A percentile compares a stretch with the other conserved stretches of the same genome.
These are phyloP conservation scores for Drosophila trichaetosa DNA, from an alignment of 2,888 invertebrate species.

Conservation along the genomic window DNA sequence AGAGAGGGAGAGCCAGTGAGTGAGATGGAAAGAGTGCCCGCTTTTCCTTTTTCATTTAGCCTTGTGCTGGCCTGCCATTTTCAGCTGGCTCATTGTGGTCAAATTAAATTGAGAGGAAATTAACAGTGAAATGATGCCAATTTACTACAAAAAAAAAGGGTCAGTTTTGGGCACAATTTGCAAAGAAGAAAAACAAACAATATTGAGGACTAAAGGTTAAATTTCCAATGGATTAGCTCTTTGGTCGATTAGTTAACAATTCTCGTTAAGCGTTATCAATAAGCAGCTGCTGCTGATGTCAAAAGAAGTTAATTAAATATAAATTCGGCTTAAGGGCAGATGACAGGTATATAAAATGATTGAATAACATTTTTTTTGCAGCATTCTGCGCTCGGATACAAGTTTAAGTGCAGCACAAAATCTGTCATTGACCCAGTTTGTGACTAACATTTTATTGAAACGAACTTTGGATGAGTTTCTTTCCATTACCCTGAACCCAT, in stretches of 20 bases:
- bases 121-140: constrained; percentile 72
- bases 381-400: background rate
- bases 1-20: background rate
- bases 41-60: background rate
- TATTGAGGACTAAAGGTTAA: background rate
- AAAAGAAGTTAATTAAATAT: background rate
- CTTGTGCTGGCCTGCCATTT: constrained; percentile 25
- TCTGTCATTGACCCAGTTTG: constrained; percentile 59
- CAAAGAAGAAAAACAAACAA: background rate
- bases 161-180: constrained; percentile 8
- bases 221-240: background rate
- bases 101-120: constrained; percentile 69
- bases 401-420: constrained; percentile 3
- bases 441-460: constrained; percentile 29
- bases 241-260: constrained; percentile 2
- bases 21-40: background rate
- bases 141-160: constrained; percentile 32
- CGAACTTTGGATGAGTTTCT: constrained; percentile 13
- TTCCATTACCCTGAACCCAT: background rate
- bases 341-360: background rate
- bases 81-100: constrained; percentile 61
- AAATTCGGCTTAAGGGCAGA: background rate
- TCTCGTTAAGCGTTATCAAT: background rate
- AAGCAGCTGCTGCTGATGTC: background rate
- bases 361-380: background rate